A percentile compares a stretch with the other conserved stretches of the same genome.
Conservation (phyloP, 2,113 vertebrate genomes). For the Dipodomys spectabilis region DNA sequence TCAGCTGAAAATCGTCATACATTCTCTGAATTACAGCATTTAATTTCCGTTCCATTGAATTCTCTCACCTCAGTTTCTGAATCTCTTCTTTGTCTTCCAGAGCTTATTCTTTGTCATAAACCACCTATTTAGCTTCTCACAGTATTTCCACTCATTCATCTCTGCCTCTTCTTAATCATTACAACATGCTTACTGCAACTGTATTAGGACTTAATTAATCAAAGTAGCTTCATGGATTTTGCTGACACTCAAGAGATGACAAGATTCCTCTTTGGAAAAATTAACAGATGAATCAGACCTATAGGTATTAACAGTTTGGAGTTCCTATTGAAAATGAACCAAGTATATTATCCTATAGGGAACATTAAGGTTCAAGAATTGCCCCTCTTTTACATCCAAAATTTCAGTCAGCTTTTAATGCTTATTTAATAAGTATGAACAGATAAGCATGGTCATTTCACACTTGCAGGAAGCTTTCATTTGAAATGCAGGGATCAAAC, state of each 20-base stretch:
- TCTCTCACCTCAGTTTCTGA: neutral
- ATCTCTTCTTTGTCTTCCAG: neutral
- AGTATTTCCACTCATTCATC: neutral
- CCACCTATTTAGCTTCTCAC: neutral
- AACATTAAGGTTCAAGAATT: neutral
- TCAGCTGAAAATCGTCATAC: neutral
- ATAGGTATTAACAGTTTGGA: neutral
- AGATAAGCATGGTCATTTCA: neutral
- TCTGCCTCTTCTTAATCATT: neutral
- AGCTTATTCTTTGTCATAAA: neutral
- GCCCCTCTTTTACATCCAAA: neutral
- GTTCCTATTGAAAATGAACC: neutral
- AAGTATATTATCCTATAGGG: neutral
- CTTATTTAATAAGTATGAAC: neutral
- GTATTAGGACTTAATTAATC: neutral
- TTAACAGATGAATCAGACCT: neutral
- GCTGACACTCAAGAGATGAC: neutral
- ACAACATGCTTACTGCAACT: neutral
- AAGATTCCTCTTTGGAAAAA: slow-evolving; percentile 8
- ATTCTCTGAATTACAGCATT: neutral
- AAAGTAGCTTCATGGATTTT: neutral
- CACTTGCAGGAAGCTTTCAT: slow-evolving; percentile 14
- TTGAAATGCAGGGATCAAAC: neutral
- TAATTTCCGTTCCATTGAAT: slow-evolving; percentile 14
- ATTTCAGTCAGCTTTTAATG: neutral